Evolutionary conservation across 2,888 invertebrate genomes (phyloP), one percentile per base, ranked within the genome.

Genomic region (Epiblema foenella): DNA sequence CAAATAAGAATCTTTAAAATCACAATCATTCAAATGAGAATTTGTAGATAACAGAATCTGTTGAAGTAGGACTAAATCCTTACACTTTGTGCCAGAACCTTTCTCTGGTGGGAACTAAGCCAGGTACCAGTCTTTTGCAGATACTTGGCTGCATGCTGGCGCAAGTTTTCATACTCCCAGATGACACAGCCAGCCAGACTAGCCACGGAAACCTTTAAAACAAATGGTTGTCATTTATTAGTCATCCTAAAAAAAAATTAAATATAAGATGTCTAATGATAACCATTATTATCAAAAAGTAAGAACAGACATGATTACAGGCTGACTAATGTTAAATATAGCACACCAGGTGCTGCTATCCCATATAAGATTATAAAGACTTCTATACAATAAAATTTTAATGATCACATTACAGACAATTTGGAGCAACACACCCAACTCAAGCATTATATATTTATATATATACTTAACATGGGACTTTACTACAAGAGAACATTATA

Each of bases 131-230:
- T 94, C 81, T 88, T 91, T 79, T 89, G 93, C 58, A 95, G 83
- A 83, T 94, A 89, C 37, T 83, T 85, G 58, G 89, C 81, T n/a
- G 95, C 94, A 85, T 95, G 95, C n/a, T 90, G 77, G 68, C 95
- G 88, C 81, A 93, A 75, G 69, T 82, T 86, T 89, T 98, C 98
- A 93, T 98, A 98, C 87, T 98, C 97, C 97, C 97, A 97, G 76
- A 98, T 96, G 18, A 97, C 95, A 77, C 97, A 97, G 18, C 96
- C 96, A 33, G 95, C 93, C 82, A 98, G 94, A 83, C 96, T 96
- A 18, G 95, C 94, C 58, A 96, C 89, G 81, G 95, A 94, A 77
- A 97, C 95, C 97, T 96, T 77, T 37, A 84, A 83, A 72, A 59
- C 64, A 46, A n/a, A 49, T 29, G n/a, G n/a, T 9, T 20, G 7